Base-by-base conservation (phyloP, 1,140 invertebrate genomes). In the Choristoneura fumiferana region DNA sequence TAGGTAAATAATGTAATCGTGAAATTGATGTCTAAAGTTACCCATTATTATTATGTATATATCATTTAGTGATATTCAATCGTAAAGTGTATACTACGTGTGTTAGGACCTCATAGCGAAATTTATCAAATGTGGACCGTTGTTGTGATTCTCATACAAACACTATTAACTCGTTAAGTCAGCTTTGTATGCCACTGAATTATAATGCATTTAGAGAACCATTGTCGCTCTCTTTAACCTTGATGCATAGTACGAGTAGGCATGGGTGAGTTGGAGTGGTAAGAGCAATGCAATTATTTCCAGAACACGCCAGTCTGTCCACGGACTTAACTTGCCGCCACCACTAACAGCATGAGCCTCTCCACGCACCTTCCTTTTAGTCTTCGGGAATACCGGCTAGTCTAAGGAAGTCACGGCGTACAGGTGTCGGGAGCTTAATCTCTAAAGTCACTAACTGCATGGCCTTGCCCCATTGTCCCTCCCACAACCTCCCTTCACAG, bases 331-430 rank as follows among this genome's bases (percentile, higher is more conserved):
- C 71, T 39, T 57, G 10, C 52, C 63, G 43, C 66, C 17, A n/a
- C 66, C 52, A 66, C 62, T 88, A 84, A 88, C 58, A 56, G 85
- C 85, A 87, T 85, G 85, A 66, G 63, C 84, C 85, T 71, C n/a
- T 77, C 80, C 83, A 60, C 4, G 17, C 43, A 59, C 77, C 76
- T 63, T 81, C 80, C 79, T 76, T n/a, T 22, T 57, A 60, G 69
- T 80, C 76, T 72, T 72, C 77, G 74, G 80, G 73, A 43, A 6
- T 6, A 61, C 37, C 37, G 17, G 53, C 63, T 66, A n/a, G 15
- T 36, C 15, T 6, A 17, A 10, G 22, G 43, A 22, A 58, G 57
- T 60, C 6, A 33, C 5, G 22, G 12, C n/a, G 40, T 33, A 43
- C 43, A 29, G 22, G 53, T 69, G 73, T 73, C 61, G 77, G 73